These are phyloP conservation scores for Drosophila meridiana DNA, from an alignment of 2,888 invertebrate species.

Conservation along the genomic window DNA sequence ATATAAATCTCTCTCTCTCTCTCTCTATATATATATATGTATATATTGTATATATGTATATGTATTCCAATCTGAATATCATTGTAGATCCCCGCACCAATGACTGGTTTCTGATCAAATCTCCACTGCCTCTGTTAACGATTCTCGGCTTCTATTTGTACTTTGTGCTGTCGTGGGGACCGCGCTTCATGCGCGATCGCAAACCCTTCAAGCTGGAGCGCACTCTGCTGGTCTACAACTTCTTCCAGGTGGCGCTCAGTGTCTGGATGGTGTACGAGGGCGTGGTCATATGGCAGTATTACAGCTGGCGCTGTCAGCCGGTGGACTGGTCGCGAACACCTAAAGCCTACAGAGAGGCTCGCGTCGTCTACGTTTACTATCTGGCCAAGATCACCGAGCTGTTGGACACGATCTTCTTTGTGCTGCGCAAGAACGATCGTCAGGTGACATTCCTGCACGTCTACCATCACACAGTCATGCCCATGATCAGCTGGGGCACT, in stretches of 20 bases:
- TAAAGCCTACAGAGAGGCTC: constrained; percentile 90
- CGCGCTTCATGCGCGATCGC: constrained; percentile 93
- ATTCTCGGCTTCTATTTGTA: constrained; percentile 90
- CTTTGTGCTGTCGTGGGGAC: constrained; percentile 92
- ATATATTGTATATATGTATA: background rate
- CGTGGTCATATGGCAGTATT: constrained; percentile 89
- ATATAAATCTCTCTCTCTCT: background rate
- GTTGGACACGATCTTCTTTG: constrained; percentile 96
- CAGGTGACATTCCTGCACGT: constrained; percentile 96
- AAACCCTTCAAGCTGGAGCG: constrained; percentile 93
- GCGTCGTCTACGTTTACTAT: constrained; percentile 93
- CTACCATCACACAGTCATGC: constrained; percentile 98
- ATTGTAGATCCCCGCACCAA: constrained; percentile 88
- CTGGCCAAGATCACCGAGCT: constrained; percentile 95
- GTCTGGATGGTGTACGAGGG: constrained; percentile 91
- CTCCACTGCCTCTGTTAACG: constrained; percentile 89
- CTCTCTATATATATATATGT: no score
- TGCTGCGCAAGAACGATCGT: constrained; percentile 94
- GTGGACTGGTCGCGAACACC: constrained; percentile 93
- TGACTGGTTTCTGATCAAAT: constrained; percentile 89
- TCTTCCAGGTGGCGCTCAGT: constrained; percentile 94
- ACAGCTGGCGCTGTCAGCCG: constrained; percentile 96
- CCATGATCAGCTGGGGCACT: constrained; percentile 96
- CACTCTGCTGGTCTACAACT: constrained; percentile 93
- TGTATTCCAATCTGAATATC: background rate